Conservation (phyloP, 2,113 vertebrate genomes). For the Acanthochromis polyacanthus region DNA sequence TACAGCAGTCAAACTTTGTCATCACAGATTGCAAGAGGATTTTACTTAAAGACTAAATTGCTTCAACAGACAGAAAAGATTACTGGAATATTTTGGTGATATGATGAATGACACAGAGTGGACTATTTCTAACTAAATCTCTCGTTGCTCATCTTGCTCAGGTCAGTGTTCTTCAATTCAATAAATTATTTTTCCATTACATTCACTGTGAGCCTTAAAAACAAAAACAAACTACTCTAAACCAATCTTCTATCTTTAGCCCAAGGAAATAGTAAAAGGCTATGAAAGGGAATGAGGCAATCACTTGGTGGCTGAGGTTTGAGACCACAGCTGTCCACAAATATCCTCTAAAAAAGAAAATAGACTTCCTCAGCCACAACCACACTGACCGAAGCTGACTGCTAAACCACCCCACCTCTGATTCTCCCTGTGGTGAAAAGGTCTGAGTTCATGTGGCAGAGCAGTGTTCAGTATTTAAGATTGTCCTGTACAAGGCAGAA, state of each 20-base stretch:
- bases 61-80: constrained; percentile 11
- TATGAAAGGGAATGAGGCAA: constrained; percentile 13
- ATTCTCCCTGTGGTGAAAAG: constrained; percentile 18
- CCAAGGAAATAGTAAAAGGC: constrained; percentile 14
- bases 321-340: constrained; percentile 66
- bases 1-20: constrained; percentile 18
- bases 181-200: constrained; percentile 6
- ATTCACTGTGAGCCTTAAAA: constrained; percentile 17
- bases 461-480: constrained; percentile 63
- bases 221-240: constrained; percentile 7
- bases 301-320: constrained; percentile 33
- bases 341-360: constrained; percentile 65
- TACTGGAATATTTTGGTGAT: constrained; percentile 6
- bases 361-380: constrained; percentile 62
- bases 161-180: constrained; percentile 28
- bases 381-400: constrained; percentile 39
- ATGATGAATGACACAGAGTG: neutral
- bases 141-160: neutral
- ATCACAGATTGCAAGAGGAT: constrained; percentile 24
- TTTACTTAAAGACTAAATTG: constrained; percentile 12
- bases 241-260: constrained; percentile 11
- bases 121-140: constrained; percentile 12
- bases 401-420: constrained; percentile 29
- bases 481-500: constrained; percentile 52
- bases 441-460: constrained; percentile 22